A percentile compares a stretch with the other conserved stretches of the same genome.
phyloP scores from a whole-genome alignment of 2,888 invertebrate genomes.

The Volucella bombylans region DNA sequence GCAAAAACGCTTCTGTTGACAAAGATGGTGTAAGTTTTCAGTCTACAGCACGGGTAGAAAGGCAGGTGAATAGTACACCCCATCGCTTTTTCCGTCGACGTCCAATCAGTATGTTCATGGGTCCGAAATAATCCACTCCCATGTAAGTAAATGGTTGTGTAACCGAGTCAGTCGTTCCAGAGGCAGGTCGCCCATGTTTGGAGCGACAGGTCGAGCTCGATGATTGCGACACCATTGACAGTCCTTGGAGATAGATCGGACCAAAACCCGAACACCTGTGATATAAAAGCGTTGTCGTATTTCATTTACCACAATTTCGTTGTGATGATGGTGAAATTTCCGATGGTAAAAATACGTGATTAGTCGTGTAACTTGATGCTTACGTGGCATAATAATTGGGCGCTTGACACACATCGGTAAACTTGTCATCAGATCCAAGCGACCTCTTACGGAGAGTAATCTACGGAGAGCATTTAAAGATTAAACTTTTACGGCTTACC shows the following conservation, averaged over 20 bases:
- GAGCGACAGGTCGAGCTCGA: conserved; percentile 29
- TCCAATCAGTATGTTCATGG: no score
- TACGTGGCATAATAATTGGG: conserved; percentile 53
- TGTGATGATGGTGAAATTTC: conserved; percentile 44
- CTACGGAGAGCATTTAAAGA: no score
- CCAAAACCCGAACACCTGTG: conserved; percentile 26
- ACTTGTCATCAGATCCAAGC: conserved; percentile 8
- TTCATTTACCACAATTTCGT: conserved; percentile 53
- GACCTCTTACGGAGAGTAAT: no score
- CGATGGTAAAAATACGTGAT: conserved; percentile 42
- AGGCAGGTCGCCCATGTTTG: conserved; percentile 22
- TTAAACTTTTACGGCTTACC: conserved; percentile 7
- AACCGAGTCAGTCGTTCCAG: conserved; percentile 31
- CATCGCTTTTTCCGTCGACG: no score
- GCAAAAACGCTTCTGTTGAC: conserved; percentile 40
- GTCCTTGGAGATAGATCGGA: conserved; percentile 4
- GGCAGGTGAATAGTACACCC: no score
- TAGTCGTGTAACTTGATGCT: conserved; percentile 16
- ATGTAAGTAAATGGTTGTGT: no score
- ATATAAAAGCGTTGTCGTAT: conserved; percentile 48
- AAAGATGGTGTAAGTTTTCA: conserved; percentile 31
- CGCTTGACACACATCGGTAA: conserved; percentile 23
- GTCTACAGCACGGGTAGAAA: no score
- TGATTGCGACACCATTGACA: conserved; percentile 46
- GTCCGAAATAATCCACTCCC: no score